phyloP scores from a whole-genome alignment of 2,797 vertebrate genomes.

The Rhodeus uyekii region DNA sequence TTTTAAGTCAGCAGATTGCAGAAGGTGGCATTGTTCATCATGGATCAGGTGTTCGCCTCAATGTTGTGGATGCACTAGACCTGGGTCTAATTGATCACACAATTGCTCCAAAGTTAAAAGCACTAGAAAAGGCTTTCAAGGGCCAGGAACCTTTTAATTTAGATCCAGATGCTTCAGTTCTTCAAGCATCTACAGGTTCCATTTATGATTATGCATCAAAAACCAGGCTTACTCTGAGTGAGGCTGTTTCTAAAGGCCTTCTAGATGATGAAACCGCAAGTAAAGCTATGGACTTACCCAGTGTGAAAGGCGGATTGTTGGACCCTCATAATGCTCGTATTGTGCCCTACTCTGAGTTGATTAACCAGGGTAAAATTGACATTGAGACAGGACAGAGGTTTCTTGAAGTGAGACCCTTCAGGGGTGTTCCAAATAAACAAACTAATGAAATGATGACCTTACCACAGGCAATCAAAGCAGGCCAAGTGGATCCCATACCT shows the following conservation, averaged over 20 bases:
- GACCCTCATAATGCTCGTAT: conserved; percentile 82
- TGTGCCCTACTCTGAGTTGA: conserved; percentile 86
- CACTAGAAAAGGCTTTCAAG: conserved; percentile 71
- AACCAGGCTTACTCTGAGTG: conserved; percentile 75
- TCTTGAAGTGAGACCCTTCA: conserved; percentile 85
- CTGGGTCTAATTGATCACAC: conserved; percentile 79
- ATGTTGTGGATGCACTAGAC: conserved; percentile 79
- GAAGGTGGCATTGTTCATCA: conserved; percentile 93
- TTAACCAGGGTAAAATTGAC: conserved; percentile 90
- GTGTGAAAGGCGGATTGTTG: conserved; percentile 73
- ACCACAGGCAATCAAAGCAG: conserved; percentile 75
- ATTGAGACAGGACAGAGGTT: conserved; percentile 89
- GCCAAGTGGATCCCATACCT: conserved; percentile 79
- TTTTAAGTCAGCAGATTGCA: conserved; percentile 85
- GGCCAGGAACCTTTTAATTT: conserved; percentile 62
- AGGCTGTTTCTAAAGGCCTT: conserved; percentile 76
- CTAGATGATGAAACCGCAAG: conserved; percentile 68
- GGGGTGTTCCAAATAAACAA: conserved; percentile 71
- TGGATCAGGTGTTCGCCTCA: conserved; percentile 85
- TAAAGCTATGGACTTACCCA: conserved; percentile 70
- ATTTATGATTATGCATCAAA: conserved; percentile 75
- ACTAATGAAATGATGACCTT: conserved; percentile 69
- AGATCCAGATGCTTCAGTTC: conserved; percentile 60
- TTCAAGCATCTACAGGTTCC: conserved; percentile 73
- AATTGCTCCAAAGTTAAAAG: conserved; percentile 76